Evolutionary conservation across 2,113 vertebrate genomes (phyloP), one percentile per base, ranked within the genome.

Genomic region (Vulpes lagopus): DNA sequence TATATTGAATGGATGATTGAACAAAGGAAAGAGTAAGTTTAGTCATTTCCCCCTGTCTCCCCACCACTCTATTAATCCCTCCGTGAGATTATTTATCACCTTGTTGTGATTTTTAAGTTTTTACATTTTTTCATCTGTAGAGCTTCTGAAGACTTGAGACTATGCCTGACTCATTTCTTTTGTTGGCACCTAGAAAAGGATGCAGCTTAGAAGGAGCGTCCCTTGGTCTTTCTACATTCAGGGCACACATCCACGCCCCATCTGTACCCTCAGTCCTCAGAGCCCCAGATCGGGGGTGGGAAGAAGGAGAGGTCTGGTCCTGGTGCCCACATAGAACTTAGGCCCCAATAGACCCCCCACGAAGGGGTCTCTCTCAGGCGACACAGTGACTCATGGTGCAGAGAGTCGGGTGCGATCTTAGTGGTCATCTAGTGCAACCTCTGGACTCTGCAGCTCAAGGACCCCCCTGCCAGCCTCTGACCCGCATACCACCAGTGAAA

Each of bases 151-250:
- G 51, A 87, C 67, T 30, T 67, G 38, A 62, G 62, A 35, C 51
- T 82, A 12, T 74, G 27, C 51, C 71, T 85, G 84, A 92, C 20
- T 84, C 32, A 30, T 89, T 80, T 95, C 85, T 83, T 69, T 76
- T 79, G 25, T 60, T 69, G 32, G n/a, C n/a, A 96, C 51, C 59
- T 81, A 73, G 64, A 96, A 81, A 94, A 87, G 38, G 80, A 38
- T 38, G 15, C 71, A 35, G 32, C 55, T 94, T 94, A 57, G 32
- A 81, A 94, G 83, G 92, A 55, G 16, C 8, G 69, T 76, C 57
- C 43, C 71, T 92, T 84, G 57, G 62, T 69, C 69, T 79, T 91
- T 92, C 69, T 89, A n/a, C 55, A 51, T 35, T 30, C 89, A 92
- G 62, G 17, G 84, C 9, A 55, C 19, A 51, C 12, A 71, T 57